These are phyloP conservation scores for Drosophila cyrtoloma DNA, from an alignment of 2,888 invertebrate genomes.

Conservation along the genomic window DNA sequence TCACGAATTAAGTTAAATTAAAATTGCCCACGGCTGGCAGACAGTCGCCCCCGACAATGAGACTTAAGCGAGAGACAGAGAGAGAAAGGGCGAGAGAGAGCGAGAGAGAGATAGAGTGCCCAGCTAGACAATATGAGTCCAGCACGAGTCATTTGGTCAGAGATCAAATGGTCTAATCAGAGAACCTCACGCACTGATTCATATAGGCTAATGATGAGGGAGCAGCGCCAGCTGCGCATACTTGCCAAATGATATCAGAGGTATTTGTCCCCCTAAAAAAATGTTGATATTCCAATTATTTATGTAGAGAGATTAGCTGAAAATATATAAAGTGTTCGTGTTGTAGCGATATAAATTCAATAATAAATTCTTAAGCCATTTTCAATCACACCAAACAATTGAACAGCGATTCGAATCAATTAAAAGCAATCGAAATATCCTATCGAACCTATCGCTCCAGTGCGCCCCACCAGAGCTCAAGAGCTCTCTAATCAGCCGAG, in stretches of 20 bases:
- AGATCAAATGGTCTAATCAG: constrained; percentile 72
- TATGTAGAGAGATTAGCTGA: constrained; percentile 18
- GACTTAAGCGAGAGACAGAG: neutral
- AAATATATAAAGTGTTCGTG: constrained; percentile 14
- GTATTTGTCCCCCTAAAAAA: constrained; percentile 16
- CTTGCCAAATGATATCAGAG: constrained; percentile 66
- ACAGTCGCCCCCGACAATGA: constrained; percentile 41
- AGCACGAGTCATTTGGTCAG: constrained; percentile 50
- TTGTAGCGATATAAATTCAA: constrained; percentile 69
- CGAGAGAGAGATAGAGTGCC: neutral
- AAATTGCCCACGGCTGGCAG: constrained; percentile 34
- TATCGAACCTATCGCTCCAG: constrained; percentile 60
- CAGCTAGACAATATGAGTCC: constrained; percentile 27
- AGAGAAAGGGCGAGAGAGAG: neutral
- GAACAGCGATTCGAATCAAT: constrained; percentile 80
- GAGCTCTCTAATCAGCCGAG: constrained; percentile 49
- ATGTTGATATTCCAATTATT: constrained; percentile 2
- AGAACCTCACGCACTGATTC: constrained; percentile 74
- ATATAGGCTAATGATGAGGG: constrained; percentile 42
- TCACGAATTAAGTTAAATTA: constrained; percentile 77
- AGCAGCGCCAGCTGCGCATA: constrained; percentile 52
- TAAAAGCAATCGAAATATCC: constrained; percentile 80
- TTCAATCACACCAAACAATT: constrained; percentile 83
- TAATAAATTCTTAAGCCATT: constrained; percentile 76
- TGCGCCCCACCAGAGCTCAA: constrained; percentile 17